Base-by-base conservation (phyloP, 2,113 vertebrate genomes). In the Gasterosteus aculeatus region DNA sequence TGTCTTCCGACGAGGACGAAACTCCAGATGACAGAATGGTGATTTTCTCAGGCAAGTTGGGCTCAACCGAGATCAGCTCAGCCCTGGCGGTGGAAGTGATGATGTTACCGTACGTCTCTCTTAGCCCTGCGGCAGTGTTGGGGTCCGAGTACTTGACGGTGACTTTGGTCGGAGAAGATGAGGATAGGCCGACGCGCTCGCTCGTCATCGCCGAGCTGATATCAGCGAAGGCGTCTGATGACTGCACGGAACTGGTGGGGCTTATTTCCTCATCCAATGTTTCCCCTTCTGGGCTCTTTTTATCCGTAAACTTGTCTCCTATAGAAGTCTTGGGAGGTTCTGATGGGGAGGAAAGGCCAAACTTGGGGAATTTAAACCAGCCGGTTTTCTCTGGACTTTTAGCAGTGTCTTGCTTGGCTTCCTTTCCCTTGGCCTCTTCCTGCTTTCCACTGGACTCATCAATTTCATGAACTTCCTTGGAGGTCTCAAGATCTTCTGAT, bases 211-310 rank as follows among this genome's bases (percentile, higher is more conserved):
- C 78, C 39, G 93, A 95, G 83, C 94, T 95, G 47, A 93, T 64
- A 77, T 95, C 94, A 62, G 93, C 93, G 69, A 94, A 95, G 19
- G 89, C 93, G 12, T 95, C 94, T 11, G 94, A 94, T 71, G 94
- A 94, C 60, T 84, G 91, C 18, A 93, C 49, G 5, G 94, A 95
- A 33, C 59, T 81, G 29, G 91, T 91, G 5, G 87, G 83, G 69
- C 94, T 95, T 10, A 86, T 10, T 67, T 90, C 91, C 1, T 93
- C 92, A 16, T 91, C 86, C 47, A 41, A 56, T 3, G 65, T 69
- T 58, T 82, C 86, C 61, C 68, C 82, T 26, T 11, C 76, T 44
- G 87, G 81, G 60, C 81, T 92, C 44, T 78, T 90, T 39, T 81
- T 73, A 41, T 72, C 60, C 31, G 82, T 74, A 11, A 61, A 69